Evolutionary conservation across 2,113 vertebrate species (phyloP), one percentile per base, ranked within the genome.

Genomic region (Nannobrachium achirus): DNA sequence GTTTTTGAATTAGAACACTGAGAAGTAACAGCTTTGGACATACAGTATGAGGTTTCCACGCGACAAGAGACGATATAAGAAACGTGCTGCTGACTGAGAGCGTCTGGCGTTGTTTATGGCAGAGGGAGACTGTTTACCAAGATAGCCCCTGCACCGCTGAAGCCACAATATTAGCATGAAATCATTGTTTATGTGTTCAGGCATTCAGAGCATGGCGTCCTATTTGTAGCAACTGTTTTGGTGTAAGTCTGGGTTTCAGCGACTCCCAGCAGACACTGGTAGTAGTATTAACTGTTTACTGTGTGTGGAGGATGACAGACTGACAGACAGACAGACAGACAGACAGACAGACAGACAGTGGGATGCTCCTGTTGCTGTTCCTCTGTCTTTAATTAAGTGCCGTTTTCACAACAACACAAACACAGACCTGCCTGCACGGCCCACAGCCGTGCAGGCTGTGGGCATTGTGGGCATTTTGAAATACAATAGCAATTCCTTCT

Each of bases 151-250:
- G 40, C 16, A 10, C 16, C 25, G 25, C 11, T 50, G 56, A 41
- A 51, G 41, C 42, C 16, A 55, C 57, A 33, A 7, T 13, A 57
- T 40, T 42, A 15, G 38, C 20, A 51, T 41, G 56, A 59, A 69
- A 49, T 50, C 46, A 50, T 42, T 38, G 52, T 60, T 60, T 60
- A 20, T 19, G 8, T 8, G 5, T 49, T 49, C n/a, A 15, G n/a
- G n/a, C 14, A 13, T 49, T 3, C 40, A 19, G 16, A 1, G 13
- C 59, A 61, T 13, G 6, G 61, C 10, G 49, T 11, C 5, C 33
- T 19, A 20, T 8, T 61, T 61, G 58, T n/a, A 33, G 59, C 44
- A 9, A n/a, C n/a, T n/a, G n/a, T 49, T 8, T 33, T 38, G 42
- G 44, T n/a, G n/a, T n/a, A n/a, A n/a, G n/a, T n/a, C n/a, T n/a